A percentile compares a stretch with the other conserved stretches of the same genome.
Conservation (phyloP, 2,888 invertebrate species). For the Eremobia ochroleuca region DNA sequence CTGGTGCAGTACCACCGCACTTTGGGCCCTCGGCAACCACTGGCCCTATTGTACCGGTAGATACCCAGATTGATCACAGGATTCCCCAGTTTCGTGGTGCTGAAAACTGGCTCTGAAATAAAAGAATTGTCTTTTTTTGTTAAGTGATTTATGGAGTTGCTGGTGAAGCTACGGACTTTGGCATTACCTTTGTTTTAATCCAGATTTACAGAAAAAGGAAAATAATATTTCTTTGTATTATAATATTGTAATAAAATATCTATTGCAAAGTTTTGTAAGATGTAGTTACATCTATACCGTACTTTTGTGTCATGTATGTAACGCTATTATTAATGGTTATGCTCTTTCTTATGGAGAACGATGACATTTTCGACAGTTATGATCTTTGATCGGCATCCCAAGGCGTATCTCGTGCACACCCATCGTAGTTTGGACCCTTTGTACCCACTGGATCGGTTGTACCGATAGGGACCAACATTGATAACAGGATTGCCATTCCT, state of each 20-base stretch:
- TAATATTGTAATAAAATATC: not conserved
- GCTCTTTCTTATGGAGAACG: slow-evolving; percentile 18
- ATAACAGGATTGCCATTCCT: slow-evolving; percentile 57
- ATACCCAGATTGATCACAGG: slow-evolving; percentile 62
- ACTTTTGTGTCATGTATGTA: not conserved
- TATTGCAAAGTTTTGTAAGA: too few species aligned
- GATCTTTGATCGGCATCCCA: slow-evolving; percentile 56
- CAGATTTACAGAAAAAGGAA: not conserved
- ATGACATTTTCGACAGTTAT: slow-evolving; percentile 42
- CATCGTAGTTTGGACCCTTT: slow-evolving; percentile 44
- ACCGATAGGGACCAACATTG: slow-evolving; percentile 48
- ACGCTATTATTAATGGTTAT: slow-evolving; percentile 17
- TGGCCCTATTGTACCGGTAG: slow-evolving; percentile 62
- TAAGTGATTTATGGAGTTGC: not conserved
- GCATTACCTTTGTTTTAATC: not conserved
- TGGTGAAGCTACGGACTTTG: not conserved
- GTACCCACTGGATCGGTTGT: slow-evolving; percentile 41
- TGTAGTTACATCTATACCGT: not conserved
- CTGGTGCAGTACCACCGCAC: slow-evolving; percentile 51
- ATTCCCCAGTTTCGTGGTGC: slow-evolving; percentile 62
- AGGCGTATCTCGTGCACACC: slow-evolving; percentile 41
- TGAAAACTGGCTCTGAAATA: slow-evolving; percentile 46
- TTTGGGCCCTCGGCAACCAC: slow-evolving; percentile 30
- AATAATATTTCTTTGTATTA: not conserved
- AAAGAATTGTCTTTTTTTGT: slow-evolving; percentile 1